Percentiles rank a stretch among this genome's conserved stretches.
Conservation (phyloP, 2,113 vertebrate genomes). For the Elgaria multicarinata region DNA sequence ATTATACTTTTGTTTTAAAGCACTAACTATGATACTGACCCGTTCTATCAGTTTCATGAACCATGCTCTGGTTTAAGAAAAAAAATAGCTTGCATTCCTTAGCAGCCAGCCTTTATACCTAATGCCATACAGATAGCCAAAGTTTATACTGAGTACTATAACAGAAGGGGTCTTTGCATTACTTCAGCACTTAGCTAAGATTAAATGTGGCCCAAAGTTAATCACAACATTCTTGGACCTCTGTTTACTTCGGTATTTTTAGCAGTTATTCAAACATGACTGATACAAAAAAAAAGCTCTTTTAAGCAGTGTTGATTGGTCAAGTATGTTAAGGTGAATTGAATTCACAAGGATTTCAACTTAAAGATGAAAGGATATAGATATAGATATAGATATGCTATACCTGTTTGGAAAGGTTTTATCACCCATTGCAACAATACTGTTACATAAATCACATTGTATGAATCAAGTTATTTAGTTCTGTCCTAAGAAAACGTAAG, state of each 20-base stretch:
- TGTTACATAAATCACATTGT: constrained; percentile 64
- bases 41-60: constrained; percentile 20
- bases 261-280: constrained; percentile 57
- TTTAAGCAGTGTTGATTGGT: constrained; percentile 51
- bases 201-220: constrained; percentile 53
- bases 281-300: constrained; percentile 67
- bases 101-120: constrained; percentile 60
- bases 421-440: constrained; percentile 76
- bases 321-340: constrained; percentile 60
- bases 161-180: constrained; percentile 48
- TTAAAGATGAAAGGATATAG: constrained; percentile 62
- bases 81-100: constrained; percentile 68
- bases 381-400: constrained; percentile 70
- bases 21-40: constrained; percentile 17
- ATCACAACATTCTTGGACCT: constrained; percentile 44
- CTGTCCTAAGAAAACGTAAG: constrained; percentile 72
- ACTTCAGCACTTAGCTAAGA: constrained; percentile 52
- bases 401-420: constrained; percentile 80
- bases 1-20: constrained; percentile 40
- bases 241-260: constrained; percentile 68
- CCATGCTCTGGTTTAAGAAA: constrained; percentile 54
- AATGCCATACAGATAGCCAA: constrained; percentile 67
- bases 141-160: constrained; percentile 55
- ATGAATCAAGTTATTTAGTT: constrained; percentile 66
- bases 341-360: constrained; percentile 63